Evolutionary conservation across 2,888 invertebrate genomes (phyloP), one percentile per base, ranked within the genome.

Genomic region (Creontiades dilutus): DNA sequence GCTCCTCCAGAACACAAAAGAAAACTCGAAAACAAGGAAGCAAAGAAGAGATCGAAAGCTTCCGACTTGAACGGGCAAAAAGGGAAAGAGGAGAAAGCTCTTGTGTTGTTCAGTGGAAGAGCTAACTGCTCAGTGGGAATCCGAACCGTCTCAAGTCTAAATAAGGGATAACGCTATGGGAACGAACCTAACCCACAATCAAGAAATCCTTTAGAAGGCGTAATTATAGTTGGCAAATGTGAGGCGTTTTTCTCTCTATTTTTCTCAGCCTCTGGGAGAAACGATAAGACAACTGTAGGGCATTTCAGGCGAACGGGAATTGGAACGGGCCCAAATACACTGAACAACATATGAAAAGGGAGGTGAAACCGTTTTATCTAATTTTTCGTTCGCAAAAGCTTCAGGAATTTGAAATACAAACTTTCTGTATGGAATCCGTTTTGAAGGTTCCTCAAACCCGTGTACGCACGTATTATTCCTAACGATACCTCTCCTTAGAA

Each of bases 141-240:
- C 68, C 68, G 27, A 68, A 68, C 68, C 19, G 23, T 68, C 23
- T 23, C 11, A 19, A 68, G 68, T 23, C 68, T 68, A 68, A 68
- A 68, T 68, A 68, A 68, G 68, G 68, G 68, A 68, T 68, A 68
- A 68, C 68, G 27, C 23, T 68, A 5, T 68, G 68, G 68, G 68
- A 68, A 68, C 23, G 68, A 23, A 27, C 23, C 68, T 23, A 57
- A n/a, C n/a, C n/a, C 57, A 37, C 37, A 4, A 37, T 37, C n/a
- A 68, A 23, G 68, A 19, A 68, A 68, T 68, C 68, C 57, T 68
- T 23, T 68, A 23, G 61, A 14, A 9, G 61, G 19, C 61, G 61
- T 19, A 61, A 61, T 61, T 61, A 61, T 61, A n/a, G 68, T 68
- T 68, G 68, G 68, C 68, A 68, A 68, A 68, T 52, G 52, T 12